Conservation (phyloP, 2,888 invertebrate species). For the Dichetophora obliterata region DNA sequence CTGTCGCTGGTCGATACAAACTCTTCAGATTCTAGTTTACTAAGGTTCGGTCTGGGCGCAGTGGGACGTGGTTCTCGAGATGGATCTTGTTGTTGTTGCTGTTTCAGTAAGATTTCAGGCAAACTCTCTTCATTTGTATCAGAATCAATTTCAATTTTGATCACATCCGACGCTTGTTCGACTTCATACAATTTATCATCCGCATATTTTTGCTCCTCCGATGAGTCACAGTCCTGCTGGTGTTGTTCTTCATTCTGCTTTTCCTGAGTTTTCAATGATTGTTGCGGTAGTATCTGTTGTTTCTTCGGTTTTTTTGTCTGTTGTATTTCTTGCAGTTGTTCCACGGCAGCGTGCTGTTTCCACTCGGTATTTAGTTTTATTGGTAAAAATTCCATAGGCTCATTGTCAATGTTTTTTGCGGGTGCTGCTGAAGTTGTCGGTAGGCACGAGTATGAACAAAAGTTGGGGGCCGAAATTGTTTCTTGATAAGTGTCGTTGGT, state of each 20-base stretch:
- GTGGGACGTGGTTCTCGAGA: too few relatives aligned
- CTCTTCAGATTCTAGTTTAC: not conserved
- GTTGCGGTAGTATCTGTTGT: too few relatives aligned
- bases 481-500: slow-evolving; percentile 7
- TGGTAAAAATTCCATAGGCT: not conserved
- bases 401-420: not conserved
- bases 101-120: not conserved
- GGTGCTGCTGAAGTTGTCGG: not conserved
- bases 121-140: slow-evolving; percentile 12
- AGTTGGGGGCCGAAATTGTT: slow-evolving; percentile 20
- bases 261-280: not conserved
- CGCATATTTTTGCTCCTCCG: not conserved
- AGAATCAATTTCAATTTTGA: slow-evolving; percentile 32
- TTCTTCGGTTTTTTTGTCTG: not conserved
- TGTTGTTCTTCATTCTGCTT: not conserved
- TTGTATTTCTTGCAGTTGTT: not conserved
- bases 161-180: not conserved
- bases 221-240: slow-evolving; percentile 13
- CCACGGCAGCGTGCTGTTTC: not conserved
- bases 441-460: not conserved
- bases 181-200: not conserved
- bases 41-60: too few relatives aligned
- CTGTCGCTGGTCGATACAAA: not conserved
- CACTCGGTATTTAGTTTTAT: slow-evolving; percentile 27
- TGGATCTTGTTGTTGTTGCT: not conserved